A percentile compares a stretch with the other conserved stretches of the same genome.
These are phyloP conservation scores for Danaus melanippus DNA, from an alignment of 1,140 invertebrate genomes.

Conservation along the genomic window DNA sequence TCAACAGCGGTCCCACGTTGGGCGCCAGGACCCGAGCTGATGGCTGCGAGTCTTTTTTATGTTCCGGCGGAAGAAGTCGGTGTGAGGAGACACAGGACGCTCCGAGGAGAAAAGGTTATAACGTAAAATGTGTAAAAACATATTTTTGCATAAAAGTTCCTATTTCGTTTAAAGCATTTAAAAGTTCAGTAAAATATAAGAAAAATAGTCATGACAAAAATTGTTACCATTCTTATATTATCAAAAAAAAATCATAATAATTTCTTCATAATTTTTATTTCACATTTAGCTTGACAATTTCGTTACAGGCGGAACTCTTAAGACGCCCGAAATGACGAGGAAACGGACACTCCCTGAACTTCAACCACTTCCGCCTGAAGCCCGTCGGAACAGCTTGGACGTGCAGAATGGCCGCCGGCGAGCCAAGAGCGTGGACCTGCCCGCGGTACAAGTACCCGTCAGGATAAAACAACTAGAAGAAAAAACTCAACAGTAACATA, in stretches of 20 bases:
- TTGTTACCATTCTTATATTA: too few relatives aligned
- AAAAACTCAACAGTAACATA: conserved; percentile 32
- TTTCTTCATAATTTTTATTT: not conserved
- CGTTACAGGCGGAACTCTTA: conserved; percentile 39
- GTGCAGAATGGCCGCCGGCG: conserved; percentile 45
- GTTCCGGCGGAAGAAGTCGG: conserved; percentile 12
- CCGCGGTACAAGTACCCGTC: conserved; percentile 62
- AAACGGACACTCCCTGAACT: conserved; percentile 46
- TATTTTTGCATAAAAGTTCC: conserved; percentile 4
- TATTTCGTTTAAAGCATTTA: too few relatives aligned
- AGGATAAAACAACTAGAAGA: conserved; percentile 62
- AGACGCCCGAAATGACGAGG: conserved; percentile 37
- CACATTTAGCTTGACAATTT: conserved; percentile 7
- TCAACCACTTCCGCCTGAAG: conserved; percentile 34
- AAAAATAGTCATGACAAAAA: too few relatives aligned
- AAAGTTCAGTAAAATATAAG: too few relatives aligned
- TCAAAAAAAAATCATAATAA: too few relatives aligned
- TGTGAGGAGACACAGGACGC: conserved; percentile 20
- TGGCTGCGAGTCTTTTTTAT: conserved; percentile 44
- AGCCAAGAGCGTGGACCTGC: conserved; percentile 59
- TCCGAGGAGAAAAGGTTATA: conserved; percentile 41
- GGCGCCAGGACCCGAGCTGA: conserved; percentile 53
- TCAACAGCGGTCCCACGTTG: conserved; percentile 42
- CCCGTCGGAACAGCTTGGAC: conserved; percentile 25
- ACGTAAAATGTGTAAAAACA: conserved; percentile 1